These are phyloP conservation scores for Scaptomyza parva DNA, from an alignment of 2,888 invertebrate genomes.

Conservation along the genomic window DNA sequence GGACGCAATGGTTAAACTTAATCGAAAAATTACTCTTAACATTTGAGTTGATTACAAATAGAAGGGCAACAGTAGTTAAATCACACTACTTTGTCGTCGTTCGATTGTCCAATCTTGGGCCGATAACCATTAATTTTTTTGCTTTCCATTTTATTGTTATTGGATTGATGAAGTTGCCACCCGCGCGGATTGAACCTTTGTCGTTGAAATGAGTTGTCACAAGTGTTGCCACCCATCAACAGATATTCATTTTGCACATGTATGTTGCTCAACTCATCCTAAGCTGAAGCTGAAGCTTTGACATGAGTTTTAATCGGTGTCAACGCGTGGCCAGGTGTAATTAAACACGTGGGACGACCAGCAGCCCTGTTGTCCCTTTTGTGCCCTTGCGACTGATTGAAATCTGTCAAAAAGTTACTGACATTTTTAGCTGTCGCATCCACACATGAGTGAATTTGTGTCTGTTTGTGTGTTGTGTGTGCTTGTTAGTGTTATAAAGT, in stretches of 20 bases:
- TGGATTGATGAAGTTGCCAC: slow-evolving; percentile 20
- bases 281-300: slow-evolving; percentile 24
- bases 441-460: background rate
- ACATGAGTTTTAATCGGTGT: slow-evolving; percentile 74
- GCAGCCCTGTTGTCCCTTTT: background rate
- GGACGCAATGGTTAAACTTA: background rate
- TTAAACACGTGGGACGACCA: slow-evolving; percentile 64
- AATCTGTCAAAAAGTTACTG: slow-evolving; percentile 71
- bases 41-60: too few relatives aligned
- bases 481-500: slow-evolving; percentile 2
- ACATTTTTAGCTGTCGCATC: slow-evolving; percentile 22
- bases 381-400: slow-evolving; percentile 61
- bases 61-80: too few relatives aligned
- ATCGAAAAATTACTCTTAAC: background rate
- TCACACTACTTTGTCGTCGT: too few relatives aligned
- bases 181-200: slow-evolving; percentile 40
- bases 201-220: slow-evolving; percentile 52
- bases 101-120: too few relatives aligned
- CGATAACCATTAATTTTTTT: slow-evolving; percentile 23
- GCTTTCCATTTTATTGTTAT: slow-evolving; percentile 30
- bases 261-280: slow-evolving; percentile 37
- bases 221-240: slow-evolving; percentile 49
- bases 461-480: slow-evolving; percentile 5
- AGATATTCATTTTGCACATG: background rate
- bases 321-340: slow-evolving; percentile 63